Evolutionary conservation across 2,797 vertebrate genomes (phyloP), one percentile per base, ranked within the genome.

Genomic region (Cynodonichthys magdalenae): DNA sequence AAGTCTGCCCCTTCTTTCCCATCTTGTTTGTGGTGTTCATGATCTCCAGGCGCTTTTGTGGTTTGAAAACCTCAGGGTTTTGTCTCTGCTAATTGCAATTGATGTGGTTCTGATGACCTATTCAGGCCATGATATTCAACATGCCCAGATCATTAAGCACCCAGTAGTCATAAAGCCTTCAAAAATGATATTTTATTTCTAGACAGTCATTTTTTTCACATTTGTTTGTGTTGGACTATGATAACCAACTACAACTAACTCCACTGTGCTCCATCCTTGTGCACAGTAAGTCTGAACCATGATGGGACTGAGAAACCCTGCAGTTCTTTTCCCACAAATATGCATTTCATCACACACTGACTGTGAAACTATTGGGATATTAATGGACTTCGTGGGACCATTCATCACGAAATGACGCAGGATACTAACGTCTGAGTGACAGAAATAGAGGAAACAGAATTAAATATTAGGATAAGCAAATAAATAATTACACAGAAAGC

Each of bases 361-460:
- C 10, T 34, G 54, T 49, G 48, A 58, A 54, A 52, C 45, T 53
- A 61, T 48, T 65, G 67, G 73, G 73, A 75, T 50, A 78, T 24
- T 59, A 67, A 84, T 66, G 61, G 59, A 27, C 45, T 85, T 74
- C 34, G 39, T 45, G 66, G 66, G 63, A 46, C 57, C 76, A 70
- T 85, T 83, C 66, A 77, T 84, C 78, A 78, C 51, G 53, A 49
- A 42, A 59, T 69, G 72, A 77, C 74, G 76, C 59, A 66, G 46
- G 60, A 77, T 72, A 77, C 74, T 73, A 82, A 87, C 77, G 81
- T 75, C 58, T 39, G 45, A 75, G 64, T 70, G 65, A 87, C 69
- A 56, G 81, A 81, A 72, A 72, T 44, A 77, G 59, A 75, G 71
- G 64, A 68, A 82, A 82, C 53, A 11, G 58, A 77, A 62, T 61